phyloP scores from a whole-genome alignment of 2,797 vertebrate genomes.

The Acipenser oxyrinchus region DNA sequence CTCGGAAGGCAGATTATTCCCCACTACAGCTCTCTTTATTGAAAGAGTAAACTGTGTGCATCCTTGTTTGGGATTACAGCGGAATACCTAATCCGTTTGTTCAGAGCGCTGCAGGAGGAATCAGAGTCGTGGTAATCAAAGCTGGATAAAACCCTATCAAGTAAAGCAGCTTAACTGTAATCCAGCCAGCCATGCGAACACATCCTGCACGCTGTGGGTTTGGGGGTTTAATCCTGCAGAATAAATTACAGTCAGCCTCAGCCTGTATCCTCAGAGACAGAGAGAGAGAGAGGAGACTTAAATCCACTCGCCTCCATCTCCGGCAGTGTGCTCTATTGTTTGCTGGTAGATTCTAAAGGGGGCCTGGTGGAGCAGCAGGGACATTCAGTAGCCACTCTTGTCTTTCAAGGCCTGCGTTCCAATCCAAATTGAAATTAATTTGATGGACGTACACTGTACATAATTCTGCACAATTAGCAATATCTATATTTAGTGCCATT shows the following conservation, averaged over 20 bases:
- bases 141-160: slow-evolving; percentile 62
- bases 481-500: too few relatives aligned
- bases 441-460: too few relatives aligned
- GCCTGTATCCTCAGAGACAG: slow-evolving; percentile 3
- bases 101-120: slow-evolving; percentile 39
- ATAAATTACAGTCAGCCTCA: slow-evolving; percentile 36
- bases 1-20: slow-evolving; percentile 22
- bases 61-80: slow-evolving; percentile 20
- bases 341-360: background rate
- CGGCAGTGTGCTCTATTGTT: background rate
- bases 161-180: slow-evolving; percentile 69
- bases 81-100: slow-evolving; percentile 39
- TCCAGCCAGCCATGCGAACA: slow-evolving; percentile 58
- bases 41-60: background rate
- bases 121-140: slow-evolving; percentile 66
- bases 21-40: background rate
- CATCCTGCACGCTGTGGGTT: slow-evolving; percentile 34
- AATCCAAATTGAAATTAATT: background rate
- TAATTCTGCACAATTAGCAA: too few relatives aligned
- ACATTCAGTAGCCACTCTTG: background rate
- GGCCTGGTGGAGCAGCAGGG: background rate
- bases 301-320: background rate
- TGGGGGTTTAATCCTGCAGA: slow-evolving; percentile 47
- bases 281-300: background rate
- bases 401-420: background rate